Conservation (phyloP, 1,140 invertebrate species). For the Lordiphosa collinella region DNA sequence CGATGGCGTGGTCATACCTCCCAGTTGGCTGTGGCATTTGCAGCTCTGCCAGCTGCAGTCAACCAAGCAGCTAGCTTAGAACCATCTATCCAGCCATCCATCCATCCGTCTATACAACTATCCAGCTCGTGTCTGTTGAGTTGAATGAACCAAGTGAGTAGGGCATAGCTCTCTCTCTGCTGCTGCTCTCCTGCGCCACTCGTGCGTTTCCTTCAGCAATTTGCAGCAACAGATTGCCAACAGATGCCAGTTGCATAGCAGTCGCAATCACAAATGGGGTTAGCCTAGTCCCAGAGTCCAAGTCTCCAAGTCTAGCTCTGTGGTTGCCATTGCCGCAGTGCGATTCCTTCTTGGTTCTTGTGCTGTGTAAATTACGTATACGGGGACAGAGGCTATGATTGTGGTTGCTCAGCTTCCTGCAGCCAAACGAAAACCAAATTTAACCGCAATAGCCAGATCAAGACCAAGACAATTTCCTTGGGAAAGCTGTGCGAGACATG, state of each 20-base stretch:
- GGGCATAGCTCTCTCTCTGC: conserved; percentile 23
- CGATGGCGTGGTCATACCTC: conserved; percentile 51
- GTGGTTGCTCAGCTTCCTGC: conserved; percentile 65
- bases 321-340: conserved; percentile 29
- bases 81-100: conserved; percentile 39
- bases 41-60: conserved; percentile 52
- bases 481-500: conserved; percentile 58
- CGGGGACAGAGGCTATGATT: conserved; percentile 46
- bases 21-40: conserved; percentile 31
- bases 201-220: conserved; percentile 76
- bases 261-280: conserved; percentile 39
- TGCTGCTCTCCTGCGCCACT: conserved; percentile 59
- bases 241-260: conserved; percentile 44
- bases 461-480: conserved; percentile 63
- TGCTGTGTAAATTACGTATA: conserved; percentile 63
- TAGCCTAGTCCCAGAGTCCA: conserved; percentile 15
- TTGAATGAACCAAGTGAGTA: conserved; percentile 73
- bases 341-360: conserved; percentile 66
- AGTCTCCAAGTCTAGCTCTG: conserved; percentile 14
- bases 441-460: conserved; percentile 48
- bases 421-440: conserved; percentile 22
- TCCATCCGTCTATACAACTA: conserved; percentile 40
- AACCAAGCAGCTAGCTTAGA: conserved; percentile 60
- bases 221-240: conserved; percentile 51
- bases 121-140: conserved; percentile 43